Percentiles rank a stretch among this genome's conserved stretches.
These are phyloP conservation scores for Catocala sponsa DNA, from an alignment of 2,888 invertebrate species.

Conservation along the genomic window DNA sequence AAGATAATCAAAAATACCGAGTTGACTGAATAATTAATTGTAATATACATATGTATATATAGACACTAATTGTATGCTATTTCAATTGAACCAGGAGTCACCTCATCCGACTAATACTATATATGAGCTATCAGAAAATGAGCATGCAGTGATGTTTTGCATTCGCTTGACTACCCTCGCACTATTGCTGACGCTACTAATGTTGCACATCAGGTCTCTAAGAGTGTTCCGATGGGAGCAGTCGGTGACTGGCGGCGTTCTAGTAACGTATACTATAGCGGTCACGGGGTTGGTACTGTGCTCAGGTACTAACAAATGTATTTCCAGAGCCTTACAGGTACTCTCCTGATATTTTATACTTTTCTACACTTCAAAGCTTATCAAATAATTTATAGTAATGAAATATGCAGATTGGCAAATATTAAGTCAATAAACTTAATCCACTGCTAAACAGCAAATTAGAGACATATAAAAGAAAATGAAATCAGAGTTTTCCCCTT, in stretches of 20 bases:
- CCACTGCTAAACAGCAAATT: neutral
- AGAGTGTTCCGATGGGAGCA: constrained; percentile 76
- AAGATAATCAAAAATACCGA: too few relatives aligned
- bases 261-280: constrained; percentile 67
- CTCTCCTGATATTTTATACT: too few relatives aligned
- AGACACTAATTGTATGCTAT: neutral
- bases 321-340: constrained; percentile 63
- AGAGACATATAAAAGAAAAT: neutral
- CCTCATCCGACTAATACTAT: too few relatives aligned
- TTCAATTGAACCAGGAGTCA: too few relatives aligned
- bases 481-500: too few relatives aligned
- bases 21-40: too few relatives aligned
- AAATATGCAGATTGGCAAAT: neutral
- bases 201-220: constrained; percentile 66
- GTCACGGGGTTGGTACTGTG: constrained; percentile 61
- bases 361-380: too few relatives aligned
- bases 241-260: constrained; percentile 68
- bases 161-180: constrained; percentile 58
- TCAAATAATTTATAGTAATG: neutral
- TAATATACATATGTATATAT: too few relatives aligned
- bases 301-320: constrained; percentile 49
- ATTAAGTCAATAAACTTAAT: too few relatives aligned
- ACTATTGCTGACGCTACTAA: constrained; percentile 58
- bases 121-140: too few relatives aligned
- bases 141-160: constrained; percentile 38